These are phyloP conservation scores for Myzus persicae DNA, from an alignment of 1,140 invertebrate genomes.

Conservation along the genomic window DNA sequence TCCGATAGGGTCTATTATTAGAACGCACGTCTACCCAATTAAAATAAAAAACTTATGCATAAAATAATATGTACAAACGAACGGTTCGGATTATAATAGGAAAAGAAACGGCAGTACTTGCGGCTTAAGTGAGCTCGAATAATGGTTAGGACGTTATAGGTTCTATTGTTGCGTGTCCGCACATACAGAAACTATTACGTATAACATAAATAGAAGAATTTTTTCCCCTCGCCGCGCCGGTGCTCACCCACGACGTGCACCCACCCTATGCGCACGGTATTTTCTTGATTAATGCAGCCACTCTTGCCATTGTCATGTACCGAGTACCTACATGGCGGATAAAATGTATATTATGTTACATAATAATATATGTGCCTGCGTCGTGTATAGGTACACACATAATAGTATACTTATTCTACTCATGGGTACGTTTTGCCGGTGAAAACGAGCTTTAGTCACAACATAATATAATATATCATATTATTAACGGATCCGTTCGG, in stretches of 20 bases:
- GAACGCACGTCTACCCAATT: not conserved
- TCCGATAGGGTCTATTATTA: not conserved
- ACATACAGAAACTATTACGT: not conserved
- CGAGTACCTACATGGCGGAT: not conserved
- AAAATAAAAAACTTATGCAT: no score
- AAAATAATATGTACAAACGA: not conserved
- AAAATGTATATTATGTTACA: not conserved
- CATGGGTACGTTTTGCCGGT: not conserved
- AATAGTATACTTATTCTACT: not conserved
- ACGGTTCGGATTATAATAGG: not conserved
- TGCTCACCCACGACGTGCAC: no score
- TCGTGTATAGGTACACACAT: no score
- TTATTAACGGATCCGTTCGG: not conserved
- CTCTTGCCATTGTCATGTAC: not conserved
- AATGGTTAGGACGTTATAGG: not conserved
- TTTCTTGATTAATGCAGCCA: not conserved
- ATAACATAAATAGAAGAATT: not conserved
- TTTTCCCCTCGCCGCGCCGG: no score
- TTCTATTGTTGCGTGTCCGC: not conserved
- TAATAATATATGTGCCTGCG: not conserved
- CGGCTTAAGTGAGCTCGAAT: not conserved
- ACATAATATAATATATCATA: not conserved
- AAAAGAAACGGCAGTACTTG: not conserved
- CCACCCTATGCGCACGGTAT: not conserved
- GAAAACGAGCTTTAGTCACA: not conserved